phyloP scores from a whole-genome alignment of 2,888 invertebrate species.

The Troilus luridus region DNA sequence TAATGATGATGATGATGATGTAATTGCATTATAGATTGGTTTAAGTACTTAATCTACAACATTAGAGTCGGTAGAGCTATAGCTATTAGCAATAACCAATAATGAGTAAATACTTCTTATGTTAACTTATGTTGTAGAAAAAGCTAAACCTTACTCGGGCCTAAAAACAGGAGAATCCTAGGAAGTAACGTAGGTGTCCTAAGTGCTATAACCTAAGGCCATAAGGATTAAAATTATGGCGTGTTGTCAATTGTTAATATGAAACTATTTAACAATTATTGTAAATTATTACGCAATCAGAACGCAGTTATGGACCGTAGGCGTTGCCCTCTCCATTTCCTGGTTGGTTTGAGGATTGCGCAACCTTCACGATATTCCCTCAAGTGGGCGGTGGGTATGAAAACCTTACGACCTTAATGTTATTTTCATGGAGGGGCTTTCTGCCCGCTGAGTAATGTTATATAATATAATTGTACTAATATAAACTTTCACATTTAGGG shows the following conservation, averaged over 20 bases:
- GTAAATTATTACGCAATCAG: background rate
- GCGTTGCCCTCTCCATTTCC: background rate
- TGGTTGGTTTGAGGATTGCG: background rate
- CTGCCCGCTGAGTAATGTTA: background rate
- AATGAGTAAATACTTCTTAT: background rate
- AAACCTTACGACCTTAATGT: background rate
- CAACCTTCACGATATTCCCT: background rate
- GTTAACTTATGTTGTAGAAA: background rate
- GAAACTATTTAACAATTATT: background rate
- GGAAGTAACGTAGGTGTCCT: background rate
- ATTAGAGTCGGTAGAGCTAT: too few species aligned
- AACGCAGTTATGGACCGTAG: background rate
- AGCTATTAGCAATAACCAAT: background rate
- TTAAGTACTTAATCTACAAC: too few species aligned
- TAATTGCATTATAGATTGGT: too few species aligned
- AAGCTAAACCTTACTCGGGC: background rate
- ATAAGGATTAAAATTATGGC: background rate
- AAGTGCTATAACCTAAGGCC: background rate
- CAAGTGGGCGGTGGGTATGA: background rate
- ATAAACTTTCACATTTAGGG: too few species aligned
- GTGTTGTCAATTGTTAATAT: background rate
- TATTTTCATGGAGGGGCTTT: background rate
- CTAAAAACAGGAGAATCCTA: background rate
- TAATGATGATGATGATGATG: too few species aligned
- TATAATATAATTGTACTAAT: background rate